Evolutionary conservation across 2,797 vertebrate species (phyloP), one percentile per base, ranked within the genome.

Genomic region (Synaphobranchus kaupii): DNA sequence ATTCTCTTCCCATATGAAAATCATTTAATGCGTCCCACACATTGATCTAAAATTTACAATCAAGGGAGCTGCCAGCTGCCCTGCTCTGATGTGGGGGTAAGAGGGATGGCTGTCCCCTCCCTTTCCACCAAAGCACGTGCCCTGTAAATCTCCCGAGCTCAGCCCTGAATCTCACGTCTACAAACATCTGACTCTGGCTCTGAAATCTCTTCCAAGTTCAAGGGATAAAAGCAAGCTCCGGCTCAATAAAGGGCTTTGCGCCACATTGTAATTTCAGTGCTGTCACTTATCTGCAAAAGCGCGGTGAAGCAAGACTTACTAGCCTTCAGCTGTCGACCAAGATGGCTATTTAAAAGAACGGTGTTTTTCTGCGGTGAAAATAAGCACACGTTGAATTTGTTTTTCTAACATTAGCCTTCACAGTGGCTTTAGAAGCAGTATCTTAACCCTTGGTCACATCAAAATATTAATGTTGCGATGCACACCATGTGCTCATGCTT

Each of bases 161-260:
- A 76, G 13, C 15, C 73, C 73, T 44, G 39, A 76, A 76, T 39
- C 73, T 76, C 73, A 76, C 73, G 44, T 76, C 73, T 76, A 76
- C 34, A 44, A n/a, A n/a, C 34, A 15, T 44, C 73, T 44, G 25
- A 39, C 17, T 34, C 73, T 44, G 34, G n/a, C 68, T 76, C 73
- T 76, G 73, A 76, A 76, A 44, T 76, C 68, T 71, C 63, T 28
- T 68, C 73, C 73, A 76, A 76, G 73, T 34, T 44, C 34, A 39
- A 44, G 13, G 34, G 20, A 39, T 10, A 22, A 44, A 76, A 76
- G 25, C 28, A 28, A 71, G 68, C 28, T 34, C 28, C 68, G 10
- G 12, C 68, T 17, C 10, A 73, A 17, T 39, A 39, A 73, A 73
- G 10, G 31, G 13, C 31, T 34, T 39, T 39, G 39, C 5, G 7